Base-by-base conservation (phyloP, 2,113 vertebrate genomes). In the Halcyon senegalensis region DNA sequence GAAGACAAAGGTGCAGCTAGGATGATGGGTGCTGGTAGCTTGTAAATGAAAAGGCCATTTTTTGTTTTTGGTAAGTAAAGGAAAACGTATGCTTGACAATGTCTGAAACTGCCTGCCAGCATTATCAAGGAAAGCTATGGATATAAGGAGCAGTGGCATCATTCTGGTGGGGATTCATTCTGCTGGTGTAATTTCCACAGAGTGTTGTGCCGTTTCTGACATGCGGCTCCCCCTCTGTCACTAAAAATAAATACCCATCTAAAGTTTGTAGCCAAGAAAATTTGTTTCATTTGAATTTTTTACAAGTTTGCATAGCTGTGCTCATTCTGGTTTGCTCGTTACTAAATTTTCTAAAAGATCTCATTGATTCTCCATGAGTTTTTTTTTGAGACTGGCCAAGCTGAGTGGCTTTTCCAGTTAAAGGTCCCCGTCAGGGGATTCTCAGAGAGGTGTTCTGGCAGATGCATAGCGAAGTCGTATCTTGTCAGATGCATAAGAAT, bases 301-400 rank as follows among this genome's bases (percentile, higher is more conserved):
- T n/a, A 67, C 62, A 37, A 58, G n/a, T 69, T 91, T 76, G 44
- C 48, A 12, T 86, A 62, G 62, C 66, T 82, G 27, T 87, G 27
- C 53, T 95, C 37, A 17, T 81, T 85, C 30, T 76, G 11, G 33
- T 95, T 89, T 62, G 39, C 44, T 56, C 60, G 55, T 89, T 43
- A 27, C 30, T 80, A 37, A 44, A 63, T 93, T 76, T 87, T 88
- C 67, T 74, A 13, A 46, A 68, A 82, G 50, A 83, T 11, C n/a
- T 72, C 0, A 0, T 30, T 92, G 79, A 59, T 13, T 43, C 17
- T 44, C 16, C 50, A 16, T 0, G 1, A 84, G 43, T 4, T 28
- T 87, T 68, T 46, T 90, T 66, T 79, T 39, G 56, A 31, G 51
- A 56, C n/a, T 74, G 69, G 58, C 66, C 56, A 60, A 60, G n/a